Base-by-base conservation (phyloP, 2,797 vertebrate genomes). In the Girardinus metallicus region DNA sequence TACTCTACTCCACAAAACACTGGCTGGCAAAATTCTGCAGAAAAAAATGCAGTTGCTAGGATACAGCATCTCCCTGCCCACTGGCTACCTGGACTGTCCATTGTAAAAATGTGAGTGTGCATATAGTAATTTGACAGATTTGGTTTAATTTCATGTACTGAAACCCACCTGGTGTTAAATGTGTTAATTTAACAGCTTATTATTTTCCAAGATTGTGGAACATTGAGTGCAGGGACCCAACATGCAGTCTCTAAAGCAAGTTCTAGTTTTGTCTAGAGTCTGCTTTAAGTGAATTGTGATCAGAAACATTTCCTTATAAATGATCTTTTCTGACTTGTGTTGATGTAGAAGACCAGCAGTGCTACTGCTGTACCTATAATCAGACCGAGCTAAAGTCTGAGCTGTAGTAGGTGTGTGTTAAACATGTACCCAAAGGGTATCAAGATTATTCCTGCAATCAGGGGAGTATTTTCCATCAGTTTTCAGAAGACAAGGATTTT, bases 21-120 rank as follows among this genome's bases (percentile, higher is more conserved):
- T 53, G 60, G 44, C 53, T 84, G 83, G 90, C 86, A 82, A 74
- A 87, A 76, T 68, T 86, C 84, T 85, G 83, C 36, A 74, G 76
- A 83, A 80, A 88, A 57, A 88, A 84, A 89, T 53, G 49, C 90
- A 92, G 94, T 95, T 96, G 94, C 94, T 92, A 94, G 91, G 94
- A 93, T 91, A 95, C 95, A 46, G 81, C 87, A 87, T 92, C 89
- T 93, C 85, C 90, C 86, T 87, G 85, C 83, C 86, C 86, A 36
- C 72, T 57, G 75, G 87, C 85, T 84, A 82, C 85, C 85, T 88
- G 83, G 78, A 80, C 74, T 80, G 77, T 80, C 82, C 86, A 79
- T 87, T 88, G 74, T 74, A 77, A 84, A 78, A 74, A 43, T 53
- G 60, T 74, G 57, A 74, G 78, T 78, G 71, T 73, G 78, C 75